Conservation (phyloP, 2,113 vertebrate species). For the Cathartes aura region DNA sequence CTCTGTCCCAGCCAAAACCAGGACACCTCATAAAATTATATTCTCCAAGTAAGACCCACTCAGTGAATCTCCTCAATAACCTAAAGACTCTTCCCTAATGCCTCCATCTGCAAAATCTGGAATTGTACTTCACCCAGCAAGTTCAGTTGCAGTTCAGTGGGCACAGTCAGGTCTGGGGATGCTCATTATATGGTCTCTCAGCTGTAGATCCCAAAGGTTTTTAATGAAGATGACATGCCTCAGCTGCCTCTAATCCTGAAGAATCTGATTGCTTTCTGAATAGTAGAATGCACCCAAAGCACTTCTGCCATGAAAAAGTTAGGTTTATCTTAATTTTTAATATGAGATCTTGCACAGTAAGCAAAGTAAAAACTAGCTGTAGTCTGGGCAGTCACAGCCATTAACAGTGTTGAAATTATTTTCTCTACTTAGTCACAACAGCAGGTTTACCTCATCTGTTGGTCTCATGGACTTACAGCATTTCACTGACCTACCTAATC, state of each 20-base stretch:
- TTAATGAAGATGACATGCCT: background rate
- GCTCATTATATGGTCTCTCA: background rate
- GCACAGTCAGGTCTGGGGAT: background rate
- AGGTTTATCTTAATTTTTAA: background rate
- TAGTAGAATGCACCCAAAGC: background rate
- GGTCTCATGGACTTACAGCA: accelerated
- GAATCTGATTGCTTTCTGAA: background rate
- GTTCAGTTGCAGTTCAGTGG: background rate
- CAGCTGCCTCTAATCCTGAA: background rate
- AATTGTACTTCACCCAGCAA: background rate
- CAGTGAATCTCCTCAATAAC: background rate
- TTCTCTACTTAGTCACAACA: background rate
- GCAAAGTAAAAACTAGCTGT: background rate
- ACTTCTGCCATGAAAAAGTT: background rate
- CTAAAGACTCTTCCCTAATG: background rate
- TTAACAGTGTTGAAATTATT: background rate
- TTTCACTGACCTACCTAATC: background rate
- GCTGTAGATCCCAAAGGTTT: background rate
- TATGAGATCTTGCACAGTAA: background rate
- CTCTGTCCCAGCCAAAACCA: too few species aligned
- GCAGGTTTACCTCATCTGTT: background rate
- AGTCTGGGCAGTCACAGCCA: background rate
- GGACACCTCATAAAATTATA: background rate
- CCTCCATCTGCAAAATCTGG: background rate
- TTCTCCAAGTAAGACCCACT: background rate